phyloP scores from a whole-genome alignment of 2,113 vertebrate genomes.

The Heloderma charlesbogerti region DNA sequence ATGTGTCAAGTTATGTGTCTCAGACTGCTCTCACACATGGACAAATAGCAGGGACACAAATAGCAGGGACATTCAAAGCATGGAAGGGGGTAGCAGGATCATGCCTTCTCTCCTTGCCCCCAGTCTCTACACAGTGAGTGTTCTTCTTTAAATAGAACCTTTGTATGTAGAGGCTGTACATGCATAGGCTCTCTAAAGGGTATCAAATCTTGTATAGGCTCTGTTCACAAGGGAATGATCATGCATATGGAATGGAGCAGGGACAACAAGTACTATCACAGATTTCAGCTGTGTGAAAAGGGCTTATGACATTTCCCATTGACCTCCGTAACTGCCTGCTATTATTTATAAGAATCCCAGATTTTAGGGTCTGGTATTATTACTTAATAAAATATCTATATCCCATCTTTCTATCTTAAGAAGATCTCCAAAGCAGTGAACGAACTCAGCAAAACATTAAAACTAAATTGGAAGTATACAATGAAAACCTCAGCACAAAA shows the following conservation, averaged over 20 bases:
- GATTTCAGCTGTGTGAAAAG: not conserved
- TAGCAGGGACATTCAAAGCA: no score
- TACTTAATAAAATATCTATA: not conserved
- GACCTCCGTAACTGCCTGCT: no score
- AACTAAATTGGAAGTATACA: not conserved
- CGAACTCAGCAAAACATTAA: not conserved
- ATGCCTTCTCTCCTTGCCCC: no score
- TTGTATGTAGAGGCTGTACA: no score
- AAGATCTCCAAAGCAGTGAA: not conserved
- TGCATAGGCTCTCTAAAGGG: no score
- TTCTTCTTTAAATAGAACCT: no score
- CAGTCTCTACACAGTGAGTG: not conserved
- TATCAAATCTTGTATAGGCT: no score
- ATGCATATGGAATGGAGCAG: not conserved
- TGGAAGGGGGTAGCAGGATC: no score
- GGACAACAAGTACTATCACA: not conserved
- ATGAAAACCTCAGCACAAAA: not conserved
- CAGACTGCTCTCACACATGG: no score
- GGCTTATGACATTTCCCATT: not conserved
- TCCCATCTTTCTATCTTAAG: not conserved
- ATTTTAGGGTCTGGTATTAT: not conserved
- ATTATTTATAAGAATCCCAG: not conserved
- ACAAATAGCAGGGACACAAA: no score
- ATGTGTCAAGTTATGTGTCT: no score
- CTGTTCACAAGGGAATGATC: no score